A percentile compares a stretch with the other conserved stretches of the same genome.
These are phyloP conservation scores for Eubasilissa splendida DNA, from an alignment of 2,888 invertebrate species.

Conservation along the genomic window DNA sequence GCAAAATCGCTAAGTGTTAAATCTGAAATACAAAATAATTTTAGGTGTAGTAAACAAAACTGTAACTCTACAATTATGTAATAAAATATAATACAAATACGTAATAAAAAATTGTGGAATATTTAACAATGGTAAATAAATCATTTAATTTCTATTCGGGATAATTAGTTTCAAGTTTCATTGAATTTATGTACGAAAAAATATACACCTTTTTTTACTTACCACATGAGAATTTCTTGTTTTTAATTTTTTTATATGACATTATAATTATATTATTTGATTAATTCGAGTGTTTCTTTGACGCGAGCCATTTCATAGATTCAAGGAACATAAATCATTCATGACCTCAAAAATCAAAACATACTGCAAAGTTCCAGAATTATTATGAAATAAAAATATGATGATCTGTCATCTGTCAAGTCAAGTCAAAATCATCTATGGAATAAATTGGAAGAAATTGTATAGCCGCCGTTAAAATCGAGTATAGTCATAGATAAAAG, in stretches of 20 bases:
- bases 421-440: background rate
- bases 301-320: background rate
- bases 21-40: constrained; percentile 63
- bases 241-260: constrained; percentile 28
- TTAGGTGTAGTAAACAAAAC: no score
- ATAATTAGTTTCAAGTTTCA: constrained; percentile 16
- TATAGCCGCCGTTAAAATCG: no score
- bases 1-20: constrained; percentile 74
- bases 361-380: background rate
- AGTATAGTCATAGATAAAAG: no score
- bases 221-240: constrained; percentile 15
- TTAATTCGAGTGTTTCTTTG: background rate
- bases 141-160: no score
- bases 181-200: constrained; percentile 23
- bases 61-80: no score
- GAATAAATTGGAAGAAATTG: no score
- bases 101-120: no score
- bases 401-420: constrained; percentile 9
- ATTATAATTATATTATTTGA: constrained; percentile 11
- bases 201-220: background rate
- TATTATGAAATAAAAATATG: background rate
- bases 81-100: no score
- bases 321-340: background rate
- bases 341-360: background rate
- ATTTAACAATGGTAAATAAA: no score